These are phyloP conservation scores for Colistium nudipinnis DNA, from an alignment of 2,113 vertebrate genomes.

Conservation along the genomic window DNA sequence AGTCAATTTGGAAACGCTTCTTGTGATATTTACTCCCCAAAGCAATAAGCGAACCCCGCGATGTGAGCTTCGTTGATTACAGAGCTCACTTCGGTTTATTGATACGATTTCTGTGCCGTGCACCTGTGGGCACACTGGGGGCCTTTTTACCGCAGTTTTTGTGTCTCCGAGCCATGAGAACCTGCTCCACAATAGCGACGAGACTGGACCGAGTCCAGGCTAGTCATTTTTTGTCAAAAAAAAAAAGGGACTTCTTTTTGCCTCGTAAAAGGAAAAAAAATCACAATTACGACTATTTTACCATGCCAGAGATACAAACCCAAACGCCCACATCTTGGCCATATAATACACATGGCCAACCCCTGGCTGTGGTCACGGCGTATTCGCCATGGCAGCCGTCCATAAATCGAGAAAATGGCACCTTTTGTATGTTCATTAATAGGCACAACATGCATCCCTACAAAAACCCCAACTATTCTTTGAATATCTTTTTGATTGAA, in stretches of 20 bases:
- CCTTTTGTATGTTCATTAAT: conserved; percentile 96
- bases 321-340: conserved; percentile 71
- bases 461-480: conserved; percentile 92
- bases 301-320: conserved; percentile 47
- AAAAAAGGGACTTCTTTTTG: conserved; percentile 2
- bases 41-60: conserved; percentile 44
- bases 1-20: conserved; percentile 36
- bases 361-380: conserved; percentile 82
- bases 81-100: conserved; percentile 39
- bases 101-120: conserved; percentile 21
- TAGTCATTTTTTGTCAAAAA: conserved; percentile 30
- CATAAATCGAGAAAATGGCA: conserved; percentile 94
- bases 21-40: conserved; percentile 34
- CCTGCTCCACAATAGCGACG: conserved; percentile 9
- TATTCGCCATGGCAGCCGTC: conserved; percentile 88
- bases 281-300: background rate
- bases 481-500: conserved; percentile 97
- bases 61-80: conserved; percentile 39
- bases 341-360: conserved; percentile 82
- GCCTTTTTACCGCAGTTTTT: conserved; percentile 3
- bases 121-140: conserved; percentile 13
- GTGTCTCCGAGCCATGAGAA: conserved; percentile 7
- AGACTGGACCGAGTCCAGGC: conserved; percentile 17
- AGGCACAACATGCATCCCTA: conserved; percentile 96
- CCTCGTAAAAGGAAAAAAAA: too few species aligned